Evolutionary conservation across 2,113 vertebrate genomes (phyloP).

Genomic region (Eulemur rufifrons): DNA sequence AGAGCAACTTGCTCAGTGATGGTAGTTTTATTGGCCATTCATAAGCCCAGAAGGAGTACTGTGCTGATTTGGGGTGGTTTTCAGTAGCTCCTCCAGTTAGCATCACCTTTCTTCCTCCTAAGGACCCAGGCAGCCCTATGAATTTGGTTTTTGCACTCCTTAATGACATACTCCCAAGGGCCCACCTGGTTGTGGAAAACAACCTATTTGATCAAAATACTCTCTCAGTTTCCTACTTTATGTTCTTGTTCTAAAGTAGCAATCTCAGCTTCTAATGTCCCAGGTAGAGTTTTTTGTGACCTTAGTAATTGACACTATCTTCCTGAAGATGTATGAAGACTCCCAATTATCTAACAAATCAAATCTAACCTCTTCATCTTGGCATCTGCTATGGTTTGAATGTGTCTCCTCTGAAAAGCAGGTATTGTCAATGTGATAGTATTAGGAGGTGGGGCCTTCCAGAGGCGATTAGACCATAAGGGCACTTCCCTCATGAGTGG

Average conservation of each 20-base stretch:
- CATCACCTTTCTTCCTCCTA: background rate
- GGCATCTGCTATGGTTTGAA: background rate
- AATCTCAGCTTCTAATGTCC: background rate
- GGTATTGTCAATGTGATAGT: background rate
- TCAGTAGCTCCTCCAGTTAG: background rate
- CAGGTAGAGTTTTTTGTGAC: background rate
- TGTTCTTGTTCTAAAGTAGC: background rate
- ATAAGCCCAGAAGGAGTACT: background rate
- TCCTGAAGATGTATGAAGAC: background rate
- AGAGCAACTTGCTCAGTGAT: background rate
- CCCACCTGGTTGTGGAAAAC: background rate
- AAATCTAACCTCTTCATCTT: background rate
- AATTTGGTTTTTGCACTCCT: background rate
- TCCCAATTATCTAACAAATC: background rate
- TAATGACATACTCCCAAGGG: background rate
- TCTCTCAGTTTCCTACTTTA: background rate
- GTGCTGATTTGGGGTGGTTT: background rate
- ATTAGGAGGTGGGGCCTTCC: background rate
- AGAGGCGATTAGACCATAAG: background rate
- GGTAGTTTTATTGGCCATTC: background rate
- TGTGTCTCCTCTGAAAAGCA: background rate
- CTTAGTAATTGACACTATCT: background rate
- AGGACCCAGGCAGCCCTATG: background rate
- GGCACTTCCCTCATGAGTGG: too few species aligned
- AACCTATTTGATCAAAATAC: background rate